These are phyloP conservation scores for Calameuta idolon DNA, from an alignment of 2,888 invertebrate species.

Conservation along the genomic window DNA sequence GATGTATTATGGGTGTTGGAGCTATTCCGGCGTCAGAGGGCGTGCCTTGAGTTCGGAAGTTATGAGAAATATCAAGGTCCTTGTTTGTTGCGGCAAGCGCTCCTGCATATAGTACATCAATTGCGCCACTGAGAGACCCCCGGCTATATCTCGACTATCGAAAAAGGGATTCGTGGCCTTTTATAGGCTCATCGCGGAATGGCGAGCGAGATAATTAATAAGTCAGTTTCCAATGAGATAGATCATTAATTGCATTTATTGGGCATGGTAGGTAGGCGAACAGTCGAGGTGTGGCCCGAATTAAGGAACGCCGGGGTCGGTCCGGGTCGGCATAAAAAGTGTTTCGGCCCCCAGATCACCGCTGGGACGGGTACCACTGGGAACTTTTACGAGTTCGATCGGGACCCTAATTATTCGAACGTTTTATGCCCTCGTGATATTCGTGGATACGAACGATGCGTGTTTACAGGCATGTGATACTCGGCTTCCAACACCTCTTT, in stretches of 20 bases:
- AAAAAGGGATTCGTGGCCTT: background rate
- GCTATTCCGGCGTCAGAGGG: background rate
- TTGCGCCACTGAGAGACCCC: background rate
- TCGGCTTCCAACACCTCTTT: background rate
- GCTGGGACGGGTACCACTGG: conserved; percentile 24
- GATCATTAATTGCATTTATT: conserved; percentile 53
- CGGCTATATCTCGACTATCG: background rate
- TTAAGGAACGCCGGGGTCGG: conserved; percentile 41
- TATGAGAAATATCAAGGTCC: background rate
- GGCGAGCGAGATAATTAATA: conserved; percentile 42
- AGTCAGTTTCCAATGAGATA: conserved; percentile 46
- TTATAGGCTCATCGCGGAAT: background rate
- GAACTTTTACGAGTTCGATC: conserved; percentile 60
- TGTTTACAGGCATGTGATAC: background rate
- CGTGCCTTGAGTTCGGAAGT: background rate
- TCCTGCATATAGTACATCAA: background rate
- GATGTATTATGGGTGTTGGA: background rate
- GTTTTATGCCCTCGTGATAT: conserved; percentile 42
- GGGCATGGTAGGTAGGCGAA: conserved; percentile 34
- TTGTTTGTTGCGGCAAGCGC: background rate
- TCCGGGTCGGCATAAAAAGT: conserved; percentile 28
- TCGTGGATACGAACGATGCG: conserved; percentile 1
- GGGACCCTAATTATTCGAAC: conserved; percentile 59
- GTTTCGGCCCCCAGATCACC: conserved; percentile 3
- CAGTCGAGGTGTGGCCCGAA: conserved; percentile 22